Conservation (phyloP, 2,888 invertebrate species). For the Drosophila maculinotata region DNA sequence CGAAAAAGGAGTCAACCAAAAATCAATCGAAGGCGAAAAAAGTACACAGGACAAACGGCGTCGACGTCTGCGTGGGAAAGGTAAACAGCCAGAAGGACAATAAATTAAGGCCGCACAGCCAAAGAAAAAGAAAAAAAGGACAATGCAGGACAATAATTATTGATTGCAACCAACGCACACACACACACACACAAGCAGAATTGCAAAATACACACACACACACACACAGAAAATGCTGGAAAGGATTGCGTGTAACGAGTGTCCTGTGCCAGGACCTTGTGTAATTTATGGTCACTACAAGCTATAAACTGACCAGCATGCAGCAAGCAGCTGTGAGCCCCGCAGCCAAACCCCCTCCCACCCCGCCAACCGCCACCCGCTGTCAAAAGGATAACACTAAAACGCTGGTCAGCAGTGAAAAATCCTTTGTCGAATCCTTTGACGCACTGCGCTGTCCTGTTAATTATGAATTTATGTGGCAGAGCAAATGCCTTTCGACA, state of each 20-base stretch:
- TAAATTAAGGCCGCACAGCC: slow-evolving; percentile 60
- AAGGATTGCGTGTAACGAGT: slow-evolving; percentile 52
- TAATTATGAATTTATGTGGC: slow-evolving; percentile 60
- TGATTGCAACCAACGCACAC: slow-evolving; percentile 36
- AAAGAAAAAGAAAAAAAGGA: slow-evolving; percentile 40
- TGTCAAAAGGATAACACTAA: slow-evolving; percentile 4
- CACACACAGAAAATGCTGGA: slow-evolving; percentile 13
- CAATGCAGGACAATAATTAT: slow-evolving; percentile 73
- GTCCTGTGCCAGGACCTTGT: slow-evolving; percentile 47
- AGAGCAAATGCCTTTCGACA: slow-evolving; percentile 37
- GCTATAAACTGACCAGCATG: slow-evolving; percentile 33
- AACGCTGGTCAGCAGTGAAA: slow-evolving; percentile 32
- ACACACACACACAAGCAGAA: slow-evolving; percentile 11
- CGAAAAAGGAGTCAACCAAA: slow-evolving; percentile 24
- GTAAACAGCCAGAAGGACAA: slow-evolving; percentile 61
- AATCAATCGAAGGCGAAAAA: slow-evolving; percentile 20
- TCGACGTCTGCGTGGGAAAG: slow-evolving; percentile 69
- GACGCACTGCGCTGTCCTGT: slow-evolving; percentile 32
- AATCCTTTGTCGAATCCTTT: slow-evolving; percentile 55
- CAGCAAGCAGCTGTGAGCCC: slow-evolving; percentile 54
- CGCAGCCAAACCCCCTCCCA: too few species aligned
- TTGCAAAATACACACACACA: slow-evolving; percentile 3
- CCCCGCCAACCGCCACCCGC: slow-evolving; percentile 37
- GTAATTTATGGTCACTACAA: slow-evolving; percentile 70
- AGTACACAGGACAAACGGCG: slow-evolving; percentile 40